Conservation (phyloP, 2,888 invertebrate species). For the Anarsia innoxiella region DNA sequence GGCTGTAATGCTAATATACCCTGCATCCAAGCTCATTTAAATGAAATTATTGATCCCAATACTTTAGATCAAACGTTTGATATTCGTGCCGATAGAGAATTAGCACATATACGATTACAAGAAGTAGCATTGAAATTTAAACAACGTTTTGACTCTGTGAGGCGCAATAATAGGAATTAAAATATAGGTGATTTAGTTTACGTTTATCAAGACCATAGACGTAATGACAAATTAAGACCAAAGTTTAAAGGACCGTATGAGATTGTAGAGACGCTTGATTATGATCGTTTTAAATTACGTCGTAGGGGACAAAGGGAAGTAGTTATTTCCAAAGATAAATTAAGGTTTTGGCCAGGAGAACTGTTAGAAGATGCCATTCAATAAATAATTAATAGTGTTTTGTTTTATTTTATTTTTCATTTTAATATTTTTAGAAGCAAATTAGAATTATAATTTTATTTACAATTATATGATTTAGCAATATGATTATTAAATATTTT, state of each 20-base stretch:
- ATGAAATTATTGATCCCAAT: slow-evolving; percentile 1
- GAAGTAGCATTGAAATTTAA: slow-evolving; percentile 1
- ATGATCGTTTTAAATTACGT: slow-evolving; percentile 10
- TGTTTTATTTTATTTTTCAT: too few species aligned
- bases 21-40: slow-evolving; percentile 6
- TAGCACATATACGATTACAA: slow-evolving; percentile 1
- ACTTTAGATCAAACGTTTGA: background rate
- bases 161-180: slow-evolving; percentile 5
- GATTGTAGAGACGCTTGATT: background rate
- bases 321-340: slow-evolving; percentile 10
- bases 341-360: slow-evolving; percentile 12
- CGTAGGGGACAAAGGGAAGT: background rate
- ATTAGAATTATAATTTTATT: too few species aligned
- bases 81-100: slow-evolving; percentile 5
- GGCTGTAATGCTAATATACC: slow-evolving; percentile 13
- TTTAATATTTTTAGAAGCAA: too few species aligned
- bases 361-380: slow-evolving; percentile 3
- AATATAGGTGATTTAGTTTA: slow-evolving; percentile 9
- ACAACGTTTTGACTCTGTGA: slow-evolving; percentile 5
- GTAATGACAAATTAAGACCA: slow-evolving; percentile 10
- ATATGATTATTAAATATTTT: too few species aligned
- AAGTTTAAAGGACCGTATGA: slow-evolving; percentile 13
- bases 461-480: too few species aligned
- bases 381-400: too few species aligned
- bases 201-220: slow-evolving; percentile 13